Evolutionary conservation across 2,888 invertebrate species (phyloP).

Genomic region (Mesoligia furuncula): DNA sequence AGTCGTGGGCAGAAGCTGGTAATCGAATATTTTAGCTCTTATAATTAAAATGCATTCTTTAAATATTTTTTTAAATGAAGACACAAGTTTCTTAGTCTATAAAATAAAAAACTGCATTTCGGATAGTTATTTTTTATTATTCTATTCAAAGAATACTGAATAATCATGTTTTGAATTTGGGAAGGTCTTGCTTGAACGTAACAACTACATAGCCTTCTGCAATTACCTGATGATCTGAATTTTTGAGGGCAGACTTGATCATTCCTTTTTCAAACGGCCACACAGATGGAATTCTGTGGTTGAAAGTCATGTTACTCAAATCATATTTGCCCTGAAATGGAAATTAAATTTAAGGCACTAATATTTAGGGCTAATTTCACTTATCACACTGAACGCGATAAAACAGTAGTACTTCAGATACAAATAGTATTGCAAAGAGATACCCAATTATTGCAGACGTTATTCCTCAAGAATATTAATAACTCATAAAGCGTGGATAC

Average conservation of each 20-base stretch:
- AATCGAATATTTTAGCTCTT: not conserved
- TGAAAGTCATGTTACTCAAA: constrained; percentile 5
- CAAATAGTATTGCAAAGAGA: not conserved
- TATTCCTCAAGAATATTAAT: not conserved
- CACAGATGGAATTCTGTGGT: not conserved
- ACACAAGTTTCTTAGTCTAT: not conserved
- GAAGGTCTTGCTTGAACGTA: constrained; percentile 21
- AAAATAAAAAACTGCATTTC: not conserved
- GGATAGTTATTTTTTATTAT: not conserved
- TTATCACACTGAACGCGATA: too few relatives aligned
- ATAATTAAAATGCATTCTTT: not conserved
- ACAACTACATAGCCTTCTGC: not conserved
- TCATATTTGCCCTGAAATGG: constrained; percentile 16
- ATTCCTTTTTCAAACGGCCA: constrained; percentile 39
- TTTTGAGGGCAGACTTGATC: not conserved
- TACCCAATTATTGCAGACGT: not conserved
- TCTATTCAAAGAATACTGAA: not conserved
- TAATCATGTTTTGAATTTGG: not conserved
- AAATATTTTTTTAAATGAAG: not conserved
- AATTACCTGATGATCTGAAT: not conserved
- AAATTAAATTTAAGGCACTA: not conserved
- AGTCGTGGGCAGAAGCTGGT: too few relatives aligned
- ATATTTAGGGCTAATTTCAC: too few relatives aligned
- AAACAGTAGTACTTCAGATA: too few relatives aligned
- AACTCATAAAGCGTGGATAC: not conserved